A percentile compares a stretch with the other conserved stretches of the same genome.
These are phyloP conservation scores for Catonia carolina DNA, from an alignment of 2,888 invertebrate species.

Conservation along the genomic window DNA sequence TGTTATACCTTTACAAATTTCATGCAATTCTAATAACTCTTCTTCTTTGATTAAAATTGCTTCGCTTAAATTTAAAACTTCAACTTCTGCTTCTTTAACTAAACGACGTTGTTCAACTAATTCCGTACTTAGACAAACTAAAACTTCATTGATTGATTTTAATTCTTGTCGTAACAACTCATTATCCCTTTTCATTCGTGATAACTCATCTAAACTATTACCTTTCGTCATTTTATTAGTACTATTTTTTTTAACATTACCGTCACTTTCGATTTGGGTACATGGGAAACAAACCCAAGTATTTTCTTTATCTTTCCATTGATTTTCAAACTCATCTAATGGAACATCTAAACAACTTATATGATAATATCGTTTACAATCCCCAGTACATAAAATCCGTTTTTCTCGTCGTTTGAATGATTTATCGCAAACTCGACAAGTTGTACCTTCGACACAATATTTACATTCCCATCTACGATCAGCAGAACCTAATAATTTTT, in stretches of 20 bases:
- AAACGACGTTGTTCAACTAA: slow-evolving; percentile 8
- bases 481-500: not conserved
- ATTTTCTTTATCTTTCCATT: slow-evolving; percentile 1
- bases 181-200: slow-evolving; percentile 1
- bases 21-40: not conserved
- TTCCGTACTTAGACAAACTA: not conserved
- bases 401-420: not conserved
- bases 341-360: slow-evolving; percentile 4
- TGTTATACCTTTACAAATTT: not conserved
- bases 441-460: not conserved
- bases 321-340: not conserved
- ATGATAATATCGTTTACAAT: slow-evolving; percentile 5
- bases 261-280: too few relatives aligned
- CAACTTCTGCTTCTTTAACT: slow-evolving; percentile 7
- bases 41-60: slow-evolving; percentile 1
- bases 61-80: not conserved
- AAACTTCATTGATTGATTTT: slow-evolving; percentile 3
- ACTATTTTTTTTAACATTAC: not conserved
- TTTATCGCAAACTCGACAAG: slow-evolving; percentile 4
- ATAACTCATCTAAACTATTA: not conserved
- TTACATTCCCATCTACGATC: slow-evolving; percentile 1
- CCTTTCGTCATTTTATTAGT: not conserved
- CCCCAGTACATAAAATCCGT: slow-evolving; percentile 1
- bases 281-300: slow-evolving; percentile 7
- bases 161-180: not conserved